Evolutionary conservation across 2,797 vertebrate genomes (phyloP).

Genomic region (Gobionotothen gibberifrons): DNA sequence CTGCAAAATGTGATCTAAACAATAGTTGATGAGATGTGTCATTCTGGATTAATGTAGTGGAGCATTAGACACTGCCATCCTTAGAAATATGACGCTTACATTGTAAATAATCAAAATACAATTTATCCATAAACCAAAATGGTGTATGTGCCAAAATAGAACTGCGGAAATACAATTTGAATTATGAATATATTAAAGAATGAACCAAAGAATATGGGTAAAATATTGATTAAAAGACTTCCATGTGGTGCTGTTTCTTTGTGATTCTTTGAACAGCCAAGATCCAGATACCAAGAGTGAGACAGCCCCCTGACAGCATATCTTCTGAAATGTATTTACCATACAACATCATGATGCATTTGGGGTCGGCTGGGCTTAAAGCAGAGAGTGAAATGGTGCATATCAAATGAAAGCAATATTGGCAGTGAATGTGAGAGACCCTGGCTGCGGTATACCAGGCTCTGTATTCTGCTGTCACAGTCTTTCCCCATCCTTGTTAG

Average conservation of each 20-base stretch:
- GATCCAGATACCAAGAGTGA: constrained; percentile 18
- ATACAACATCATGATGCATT: constrained; percentile 34
- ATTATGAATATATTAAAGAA: neutral
- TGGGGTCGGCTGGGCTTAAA: constrained; percentile 55
- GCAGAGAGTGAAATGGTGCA: constrained; percentile 62
- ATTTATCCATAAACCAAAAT: neutral
- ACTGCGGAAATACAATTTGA: constrained; percentile 12
- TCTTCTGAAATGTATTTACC: constrained; percentile 39
- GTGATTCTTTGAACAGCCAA: constrained; percentile 26
- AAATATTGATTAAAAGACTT: constrained; percentile 22
- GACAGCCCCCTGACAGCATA: constrained; percentile 19
- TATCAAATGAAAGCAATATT: constrained; percentile 68
- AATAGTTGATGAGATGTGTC: neutral
- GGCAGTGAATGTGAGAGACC: constrained; percentile 55
- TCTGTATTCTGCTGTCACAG: constrained; percentile 68
- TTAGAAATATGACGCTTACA: neutral
- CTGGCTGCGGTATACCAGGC: constrained; percentile 49
- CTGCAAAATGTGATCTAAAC: neutral
- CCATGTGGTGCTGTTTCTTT: neutral
- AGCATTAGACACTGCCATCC: neutral
- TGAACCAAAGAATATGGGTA: constrained; percentile 7
- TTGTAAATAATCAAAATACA: neutral
- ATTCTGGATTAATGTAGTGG: neutral
- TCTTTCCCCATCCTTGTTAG: constrained; percentile 72
- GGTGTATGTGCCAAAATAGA: neutral